Conservation (phyloP, 2,113 vertebrate species). For the Puntigrus tetrazona region DNA sequence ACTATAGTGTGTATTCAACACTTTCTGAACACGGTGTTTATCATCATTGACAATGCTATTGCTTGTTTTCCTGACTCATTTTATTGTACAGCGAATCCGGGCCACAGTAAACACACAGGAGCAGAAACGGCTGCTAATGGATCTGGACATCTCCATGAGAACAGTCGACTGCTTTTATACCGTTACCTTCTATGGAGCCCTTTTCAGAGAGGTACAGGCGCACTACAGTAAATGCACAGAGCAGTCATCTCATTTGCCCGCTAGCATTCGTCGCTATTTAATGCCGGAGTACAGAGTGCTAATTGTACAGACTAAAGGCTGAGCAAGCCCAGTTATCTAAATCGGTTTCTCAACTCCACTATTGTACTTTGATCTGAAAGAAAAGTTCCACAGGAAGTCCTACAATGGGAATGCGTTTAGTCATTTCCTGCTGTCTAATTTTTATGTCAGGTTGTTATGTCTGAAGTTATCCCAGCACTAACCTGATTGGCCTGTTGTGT, state of each 20-base stretch:
- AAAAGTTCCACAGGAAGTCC: constrained; percentile 29
- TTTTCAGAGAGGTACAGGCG: constrained; percentile 91
- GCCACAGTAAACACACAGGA: constrained; percentile 96
- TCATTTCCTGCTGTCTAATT: constrained; percentile 23
- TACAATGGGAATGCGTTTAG: constrained; percentile 29
- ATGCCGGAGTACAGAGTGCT: not conserved
- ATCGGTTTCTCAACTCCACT: not conserved
- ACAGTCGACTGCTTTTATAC: constrained; percentile 95
- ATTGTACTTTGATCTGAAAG: not conserved
- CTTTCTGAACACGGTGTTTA: too few relatives aligned
- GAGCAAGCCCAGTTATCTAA: not conserved
- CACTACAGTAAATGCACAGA: not conserved
- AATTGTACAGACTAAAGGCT: not conserved
- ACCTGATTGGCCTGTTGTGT: constrained; percentile 33
- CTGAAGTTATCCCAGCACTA: not conserved
- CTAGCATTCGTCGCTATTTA: not conserved
- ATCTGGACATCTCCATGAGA: constrained; percentile 96
- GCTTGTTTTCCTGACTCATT: not conserved
- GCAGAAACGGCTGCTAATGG: constrained; percentile 95
- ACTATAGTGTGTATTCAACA: too few relatives aligned
- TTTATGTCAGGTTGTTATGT: not conserved
- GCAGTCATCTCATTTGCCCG: not conserved
- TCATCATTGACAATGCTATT: not conserved
- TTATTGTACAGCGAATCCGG: constrained; percentile 72
- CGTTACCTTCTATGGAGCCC: constrained; percentile 91